These are phyloP conservation scores for Papilio machaon DNA, from an alignment of 1,140 invertebrate genomes.

Conservation along the genomic window DNA sequence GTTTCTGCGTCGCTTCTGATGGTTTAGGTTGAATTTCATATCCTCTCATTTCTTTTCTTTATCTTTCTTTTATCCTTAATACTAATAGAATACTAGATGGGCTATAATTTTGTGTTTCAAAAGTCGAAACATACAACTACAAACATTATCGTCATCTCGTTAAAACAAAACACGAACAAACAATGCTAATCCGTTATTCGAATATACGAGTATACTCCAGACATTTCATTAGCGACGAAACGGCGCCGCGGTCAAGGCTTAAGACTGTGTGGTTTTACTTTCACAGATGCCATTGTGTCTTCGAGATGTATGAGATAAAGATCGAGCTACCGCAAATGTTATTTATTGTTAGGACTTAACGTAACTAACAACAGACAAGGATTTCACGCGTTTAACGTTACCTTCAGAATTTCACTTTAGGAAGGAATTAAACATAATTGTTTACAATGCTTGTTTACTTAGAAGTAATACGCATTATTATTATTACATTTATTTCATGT, in stretches of 20 bases:
- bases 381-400: not conserved
- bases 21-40: not conserved
- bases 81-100: too few species aligned
- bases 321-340: conserved; percentile 5
- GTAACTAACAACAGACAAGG: not conserved
- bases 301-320: not conserved
- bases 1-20: not conserved
- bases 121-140: too few species aligned
- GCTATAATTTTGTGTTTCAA: too few species aligned
- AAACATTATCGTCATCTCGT: not conserved
- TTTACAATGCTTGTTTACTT: not conserved
- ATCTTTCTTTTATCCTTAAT: too few species aligned
- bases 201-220: conserved; percentile 34
- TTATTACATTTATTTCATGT: too few species aligned
- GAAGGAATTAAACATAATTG: not conserved
- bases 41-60: not conserved
- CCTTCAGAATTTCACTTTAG: conserved; percentile 24
- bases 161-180: not conserved
- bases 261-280: conserved; percentile 51
- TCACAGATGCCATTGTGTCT: conserved; percentile 41
- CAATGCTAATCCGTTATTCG: not conserved
- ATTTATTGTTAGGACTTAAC: not conserved
- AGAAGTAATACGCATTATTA: too few species aligned
- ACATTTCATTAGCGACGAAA: conserved; percentile 62
- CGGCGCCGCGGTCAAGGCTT: conserved; percentile 61